Conservation (phyloP, 2,113 vertebrate genomes). For the Uria aalge region DNA sequence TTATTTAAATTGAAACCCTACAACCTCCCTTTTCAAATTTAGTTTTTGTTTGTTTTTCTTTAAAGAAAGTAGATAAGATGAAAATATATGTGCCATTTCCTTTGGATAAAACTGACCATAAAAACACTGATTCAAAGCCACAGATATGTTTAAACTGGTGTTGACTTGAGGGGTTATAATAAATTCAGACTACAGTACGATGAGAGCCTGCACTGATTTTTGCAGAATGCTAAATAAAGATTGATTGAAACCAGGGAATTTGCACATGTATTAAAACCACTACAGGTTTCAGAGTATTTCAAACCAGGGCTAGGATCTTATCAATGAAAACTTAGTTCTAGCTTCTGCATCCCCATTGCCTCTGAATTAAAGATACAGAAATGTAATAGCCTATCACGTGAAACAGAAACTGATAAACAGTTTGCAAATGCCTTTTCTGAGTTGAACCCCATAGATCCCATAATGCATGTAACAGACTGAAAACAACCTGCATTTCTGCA, state of each 20-base stretch:
- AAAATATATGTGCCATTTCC: background rate
- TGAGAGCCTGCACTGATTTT: background rate
- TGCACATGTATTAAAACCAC: background rate
- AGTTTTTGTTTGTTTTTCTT: background rate
- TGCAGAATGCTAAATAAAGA: background rate
- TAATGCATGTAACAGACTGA: background rate
- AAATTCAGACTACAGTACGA: background rate
- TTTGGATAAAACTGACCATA: background rate
- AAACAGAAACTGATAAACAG: background rate
- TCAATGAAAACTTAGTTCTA: background rate
- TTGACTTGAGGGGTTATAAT: background rate
- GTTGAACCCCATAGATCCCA: background rate
- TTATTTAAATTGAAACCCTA: background rate
- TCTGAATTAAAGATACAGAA: background rate
- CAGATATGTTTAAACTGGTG: background rate
- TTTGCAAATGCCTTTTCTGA: background rate
- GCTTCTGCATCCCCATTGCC: background rate
- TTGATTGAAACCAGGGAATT: background rate
- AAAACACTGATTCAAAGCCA: background rate
- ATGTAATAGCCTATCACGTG: background rate
- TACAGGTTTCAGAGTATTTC: background rate
- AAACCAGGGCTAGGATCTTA: background rate
- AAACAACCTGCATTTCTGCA: background rate
- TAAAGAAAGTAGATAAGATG: background rate
- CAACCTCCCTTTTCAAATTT: background rate